phyloP scores from a whole-genome alignment of 2,888 invertebrate species.

The Thymelicus sylvestris region DNA sequence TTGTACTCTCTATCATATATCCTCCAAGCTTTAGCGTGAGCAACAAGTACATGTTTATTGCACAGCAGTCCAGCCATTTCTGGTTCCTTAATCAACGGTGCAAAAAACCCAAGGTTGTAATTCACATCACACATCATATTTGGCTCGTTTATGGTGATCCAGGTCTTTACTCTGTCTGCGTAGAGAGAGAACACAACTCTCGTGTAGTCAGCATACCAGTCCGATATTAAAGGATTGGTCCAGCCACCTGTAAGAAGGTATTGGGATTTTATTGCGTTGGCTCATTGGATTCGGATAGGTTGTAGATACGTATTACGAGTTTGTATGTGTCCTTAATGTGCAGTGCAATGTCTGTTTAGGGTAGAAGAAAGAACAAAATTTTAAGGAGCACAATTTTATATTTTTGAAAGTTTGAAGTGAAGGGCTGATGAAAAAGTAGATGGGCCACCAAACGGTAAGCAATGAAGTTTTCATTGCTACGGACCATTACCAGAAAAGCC shows the following conservation, averaged over 20 bases:
- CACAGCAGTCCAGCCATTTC: conserved; percentile 73
- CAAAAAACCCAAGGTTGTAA: conserved; percentile 56
- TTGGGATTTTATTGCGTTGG: too few species aligned
- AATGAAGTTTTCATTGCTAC: too few species aligned
- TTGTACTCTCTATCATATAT: conserved; percentile 83
- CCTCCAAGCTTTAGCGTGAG: conserved; percentile 86
- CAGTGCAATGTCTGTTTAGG: too few species aligned
- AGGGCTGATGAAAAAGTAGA: too few species aligned
- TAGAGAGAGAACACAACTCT: conserved; percentile 39
- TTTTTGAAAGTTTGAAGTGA: too few species aligned
- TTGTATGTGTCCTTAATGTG: too few species aligned
- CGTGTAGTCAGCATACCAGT: conserved; percentile 9
- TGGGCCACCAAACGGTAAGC: too few species aligned
- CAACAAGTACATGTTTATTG: conserved; percentile 86
- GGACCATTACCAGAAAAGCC: too few species aligned
- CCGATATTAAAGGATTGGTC: conserved; percentile 5
- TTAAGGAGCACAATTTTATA: too few species aligned
- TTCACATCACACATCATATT: conserved; percentile 62
- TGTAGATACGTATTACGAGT: too few species aligned
- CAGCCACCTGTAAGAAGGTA: conserved; percentile 11
- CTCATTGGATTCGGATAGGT: too few species aligned
- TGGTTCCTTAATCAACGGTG: background rate
- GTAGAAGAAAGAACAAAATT: too few species aligned
- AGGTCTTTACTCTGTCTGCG: conserved; percentile 86
- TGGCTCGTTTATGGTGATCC: conserved; percentile 91